Evolutionary conservation across 2,113 vertebrate genomes (phyloP).

Genomic region (Lampris megalopsis): DNA sequence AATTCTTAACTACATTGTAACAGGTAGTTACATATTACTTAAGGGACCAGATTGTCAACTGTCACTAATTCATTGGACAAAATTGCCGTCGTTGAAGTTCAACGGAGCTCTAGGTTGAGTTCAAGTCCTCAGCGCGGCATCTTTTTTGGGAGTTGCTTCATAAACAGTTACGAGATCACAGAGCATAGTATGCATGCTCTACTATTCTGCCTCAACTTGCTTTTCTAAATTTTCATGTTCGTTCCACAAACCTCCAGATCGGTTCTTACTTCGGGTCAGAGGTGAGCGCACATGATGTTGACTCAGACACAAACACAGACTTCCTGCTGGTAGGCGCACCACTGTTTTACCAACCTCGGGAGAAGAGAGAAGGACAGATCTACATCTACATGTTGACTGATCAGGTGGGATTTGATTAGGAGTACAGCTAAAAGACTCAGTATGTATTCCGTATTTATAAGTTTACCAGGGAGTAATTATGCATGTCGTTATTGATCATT

Average conservation of each 20-base stretch:
- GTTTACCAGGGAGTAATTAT: neutral
- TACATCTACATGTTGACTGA: slow-evolving; percentile 78
- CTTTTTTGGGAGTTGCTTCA: neutral
- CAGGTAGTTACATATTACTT: no score
- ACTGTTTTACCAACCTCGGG: slow-evolving; percentile 73
- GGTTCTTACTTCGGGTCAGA: slow-evolving; percentile 90
- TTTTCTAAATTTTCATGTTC: neutral
- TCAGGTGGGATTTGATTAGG: slow-evolving; percentile 68
- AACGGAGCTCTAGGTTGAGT: no score
- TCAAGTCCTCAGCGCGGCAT: no score
- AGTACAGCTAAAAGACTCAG: neutral
- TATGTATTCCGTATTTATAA: neutral
- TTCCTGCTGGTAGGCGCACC: slow-evolving; percentile 88
- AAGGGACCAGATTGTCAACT: no score
- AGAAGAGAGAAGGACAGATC: slow-evolving; percentile 80
- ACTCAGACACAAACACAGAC: slow-evolving; percentile 82
- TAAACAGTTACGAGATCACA: neutral
- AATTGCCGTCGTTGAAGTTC: no score
- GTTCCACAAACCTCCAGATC: slow-evolving; percentile 73
- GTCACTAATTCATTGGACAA: no score
- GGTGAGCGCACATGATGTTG: slow-evolving; percentile 82
- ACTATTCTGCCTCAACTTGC: neutral
- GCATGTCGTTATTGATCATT: no score
- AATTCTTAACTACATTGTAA: no score
- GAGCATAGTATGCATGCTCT: neutral